These are phyloP conservation scores for Bunonema sp. DNA, from an alignment of 2,888 invertebrate genomes.

Conservation along the genomic window DNA sequence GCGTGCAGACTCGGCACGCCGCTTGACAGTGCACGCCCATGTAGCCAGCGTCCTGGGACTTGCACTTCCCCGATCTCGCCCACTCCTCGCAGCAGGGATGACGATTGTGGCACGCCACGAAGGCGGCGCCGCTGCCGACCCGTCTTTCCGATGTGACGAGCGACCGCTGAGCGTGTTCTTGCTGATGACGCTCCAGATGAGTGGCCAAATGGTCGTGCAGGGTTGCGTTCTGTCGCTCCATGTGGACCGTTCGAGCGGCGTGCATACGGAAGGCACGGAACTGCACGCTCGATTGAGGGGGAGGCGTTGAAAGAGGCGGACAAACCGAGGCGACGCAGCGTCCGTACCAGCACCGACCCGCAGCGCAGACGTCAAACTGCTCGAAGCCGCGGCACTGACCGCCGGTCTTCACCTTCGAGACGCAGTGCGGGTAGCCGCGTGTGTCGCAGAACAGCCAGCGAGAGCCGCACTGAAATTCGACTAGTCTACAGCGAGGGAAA, in stretches of 20 bases:
- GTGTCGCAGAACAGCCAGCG: slow-evolving; percentile 40
- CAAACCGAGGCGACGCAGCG: slow-evolving; percentile 25
- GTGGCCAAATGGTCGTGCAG: too few relatives aligned
- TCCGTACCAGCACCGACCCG: slow-evolving; percentile 35
- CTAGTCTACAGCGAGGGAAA: too few relatives aligned
- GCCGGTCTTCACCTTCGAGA: slow-evolving; percentile 31
- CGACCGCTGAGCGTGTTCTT: too few relatives aligned
- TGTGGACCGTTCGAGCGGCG: slow-evolving; percentile 7
- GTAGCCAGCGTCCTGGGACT: slow-evolving; percentile 23
- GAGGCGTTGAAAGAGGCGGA: neutral
- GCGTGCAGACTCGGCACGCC: slow-evolving; percentile 25
- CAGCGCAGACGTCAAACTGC: slow-evolving; percentile 31
- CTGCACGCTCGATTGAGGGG: neutral
- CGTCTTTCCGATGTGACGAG: too few relatives aligned
- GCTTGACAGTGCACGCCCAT: slow-evolving; percentile 36
- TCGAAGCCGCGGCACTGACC: slow-evolving; percentile 37
- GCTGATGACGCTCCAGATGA: too few relatives aligned
- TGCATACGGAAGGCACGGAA: slow-evolving; percentile 13
- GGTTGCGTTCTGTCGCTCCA: neutral
- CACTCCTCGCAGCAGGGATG: slow-evolving; percentile 35
- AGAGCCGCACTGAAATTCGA: too few relatives aligned
- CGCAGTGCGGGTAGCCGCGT: slow-evolving; percentile 37
- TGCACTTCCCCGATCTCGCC: slow-evolving; percentile 19
- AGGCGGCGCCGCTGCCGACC: too few relatives aligned
- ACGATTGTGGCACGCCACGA: slow-evolving; percentile 36